Percentiles rank a stretch among this genome's conserved stretches.
These are phyloP conservation scores for Limanda limanda DNA, from an alignment of 2,113 vertebrate species.

Conservation along the genomic window DNA sequence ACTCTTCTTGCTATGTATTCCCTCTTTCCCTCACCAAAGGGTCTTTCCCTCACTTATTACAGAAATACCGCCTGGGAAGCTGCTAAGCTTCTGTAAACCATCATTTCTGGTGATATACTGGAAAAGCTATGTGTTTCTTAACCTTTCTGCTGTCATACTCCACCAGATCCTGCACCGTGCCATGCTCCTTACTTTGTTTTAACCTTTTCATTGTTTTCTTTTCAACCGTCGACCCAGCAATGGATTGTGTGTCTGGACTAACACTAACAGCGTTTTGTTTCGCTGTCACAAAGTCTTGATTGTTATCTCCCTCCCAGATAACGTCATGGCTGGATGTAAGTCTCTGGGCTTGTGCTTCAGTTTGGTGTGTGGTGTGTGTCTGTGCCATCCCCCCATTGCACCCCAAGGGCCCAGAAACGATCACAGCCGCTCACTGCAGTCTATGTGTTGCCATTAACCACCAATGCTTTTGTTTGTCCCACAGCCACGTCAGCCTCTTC, in stretches of 20 bases:
- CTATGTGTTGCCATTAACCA: slow-evolving; percentile 58
- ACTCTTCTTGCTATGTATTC: not conserved
- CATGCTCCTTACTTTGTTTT: slow-evolving; percentile 46
- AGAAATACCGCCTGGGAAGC: slow-evolving; percentile 6
- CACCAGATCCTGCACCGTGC: slow-evolving; percentile 20
- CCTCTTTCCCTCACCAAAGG: slow-evolving; percentile 1
- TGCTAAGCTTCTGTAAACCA: slow-evolving; percentile 18
- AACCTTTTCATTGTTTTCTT: slow-evolving; percentile 27
- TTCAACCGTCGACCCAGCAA: slow-evolving; percentile 41
- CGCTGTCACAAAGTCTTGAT: slow-evolving; percentile 70
- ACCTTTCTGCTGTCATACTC: slow-evolving; percentile 24
- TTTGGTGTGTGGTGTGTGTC: slow-evolving; percentile 63
- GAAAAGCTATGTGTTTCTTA: slow-evolving; percentile 14
- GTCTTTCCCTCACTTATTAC: not conserved
- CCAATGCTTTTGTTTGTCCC: slow-evolving; percentile 64
- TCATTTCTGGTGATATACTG: slow-evolving; percentile 22
- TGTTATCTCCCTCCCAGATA: slow-evolving; percentile 72
- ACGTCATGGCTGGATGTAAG: slow-evolving; percentile 58
- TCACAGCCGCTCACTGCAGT: slow-evolving; percentile 24
- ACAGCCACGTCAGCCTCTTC: slow-evolving; percentile 9
- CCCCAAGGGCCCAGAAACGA: slow-evolving; percentile 34
- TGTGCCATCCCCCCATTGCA: slow-evolving; percentile 56
- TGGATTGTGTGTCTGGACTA: slow-evolving; percentile 52
- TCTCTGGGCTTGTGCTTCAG: slow-evolving; percentile 42
- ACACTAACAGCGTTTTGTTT: slow-evolving; percentile 68